These are phyloP conservation scores for Mustelus asterias DNA, from an alignment of 2,113 vertebrate genomes.

Conservation along the genomic window DNA sequence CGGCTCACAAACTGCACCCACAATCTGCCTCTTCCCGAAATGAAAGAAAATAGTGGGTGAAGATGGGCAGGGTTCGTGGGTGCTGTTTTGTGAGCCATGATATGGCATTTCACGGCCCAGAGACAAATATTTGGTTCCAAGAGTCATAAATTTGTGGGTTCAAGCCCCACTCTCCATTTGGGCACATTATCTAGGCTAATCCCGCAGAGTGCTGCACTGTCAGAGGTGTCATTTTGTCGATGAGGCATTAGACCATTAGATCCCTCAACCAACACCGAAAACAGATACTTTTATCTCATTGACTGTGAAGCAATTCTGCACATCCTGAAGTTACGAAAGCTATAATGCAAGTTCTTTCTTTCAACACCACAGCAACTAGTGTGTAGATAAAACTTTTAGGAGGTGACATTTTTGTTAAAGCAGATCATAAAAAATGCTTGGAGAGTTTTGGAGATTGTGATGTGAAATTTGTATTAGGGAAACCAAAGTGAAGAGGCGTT, in stretches of 20 bases:
- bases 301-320: background rate
- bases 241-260: background rate
- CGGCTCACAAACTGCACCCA: background rate
- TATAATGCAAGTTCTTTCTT: background rate
- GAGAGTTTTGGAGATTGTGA: background rate
- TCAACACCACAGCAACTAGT: background rate
- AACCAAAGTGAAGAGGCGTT: background rate
- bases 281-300: background rate
- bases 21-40: background rate
- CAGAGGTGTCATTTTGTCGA: background rate
- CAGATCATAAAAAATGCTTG: background rate
- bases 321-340: background rate
- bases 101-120: background rate
- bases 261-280: background rate
- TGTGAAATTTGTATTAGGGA: background rate
- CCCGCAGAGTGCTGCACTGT: background rate
- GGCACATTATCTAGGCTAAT: background rate
- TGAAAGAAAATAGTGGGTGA: background rate
- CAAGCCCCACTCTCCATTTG: background rate
- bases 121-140: background rate
- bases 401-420: background rate
- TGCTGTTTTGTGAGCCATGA: background rate
- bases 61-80: too few relatives aligned
- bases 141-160: too few relatives aligned
- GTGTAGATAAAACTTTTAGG: background rate